Evolutionary conservation across 1,140 invertebrate species (phyloP).

Genomic region (Hypsibius dujardini): DNA sequence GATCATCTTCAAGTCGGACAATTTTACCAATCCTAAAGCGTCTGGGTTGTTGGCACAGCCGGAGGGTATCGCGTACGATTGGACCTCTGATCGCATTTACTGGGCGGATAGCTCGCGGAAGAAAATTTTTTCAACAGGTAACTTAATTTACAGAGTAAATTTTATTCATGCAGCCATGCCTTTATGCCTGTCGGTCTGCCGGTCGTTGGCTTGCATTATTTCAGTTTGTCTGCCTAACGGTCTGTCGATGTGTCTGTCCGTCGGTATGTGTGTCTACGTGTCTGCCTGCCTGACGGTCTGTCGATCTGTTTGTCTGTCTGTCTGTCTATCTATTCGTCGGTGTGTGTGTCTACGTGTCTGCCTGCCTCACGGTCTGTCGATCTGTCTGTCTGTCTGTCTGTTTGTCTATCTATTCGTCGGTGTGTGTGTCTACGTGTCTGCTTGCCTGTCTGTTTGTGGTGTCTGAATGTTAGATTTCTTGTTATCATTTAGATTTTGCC

Average conservation of each 20-base stretch:
- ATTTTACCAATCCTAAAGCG: constrained; percentile 43
- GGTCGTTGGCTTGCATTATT: too few species aligned
- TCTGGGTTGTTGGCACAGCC: constrained; percentile 45
- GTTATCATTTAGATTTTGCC: constrained; percentile 15
- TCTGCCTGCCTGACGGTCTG: too few species aligned
- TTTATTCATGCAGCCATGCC: too few species aligned
- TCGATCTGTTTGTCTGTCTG: too few species aligned
- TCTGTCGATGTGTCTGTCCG: too few species aligned
- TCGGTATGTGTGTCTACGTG: too few species aligned
- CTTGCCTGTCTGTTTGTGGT: constrained; percentile 18
- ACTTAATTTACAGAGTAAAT: too few species aligned
- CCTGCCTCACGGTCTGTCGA: too few species aligned
- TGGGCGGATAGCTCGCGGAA: constrained; percentile 56
- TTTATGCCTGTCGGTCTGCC: too few species aligned
- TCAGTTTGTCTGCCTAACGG: too few species aligned
- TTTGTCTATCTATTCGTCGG: constrained; percentile 1
- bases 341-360: constrained; percentile 12
- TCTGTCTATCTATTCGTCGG: constrained; percentile 1
- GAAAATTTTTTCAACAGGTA: constrained; percentile 29
- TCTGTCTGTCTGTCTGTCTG: too few species aligned
- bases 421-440: constrained; percentile 18
- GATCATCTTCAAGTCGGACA: constrained; percentile 24
- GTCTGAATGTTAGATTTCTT: constrained; percentile 14
- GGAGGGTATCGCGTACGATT: constrained; percentile 87
- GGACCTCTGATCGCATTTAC: constrained; percentile 88